A percentile compares a stretch with the other conserved stretches of the same genome.
Evolutionary conservation across 2,113 vertebrate genomes (phyloP).

Genomic region (Thamnophis sirtalis): DNA sequence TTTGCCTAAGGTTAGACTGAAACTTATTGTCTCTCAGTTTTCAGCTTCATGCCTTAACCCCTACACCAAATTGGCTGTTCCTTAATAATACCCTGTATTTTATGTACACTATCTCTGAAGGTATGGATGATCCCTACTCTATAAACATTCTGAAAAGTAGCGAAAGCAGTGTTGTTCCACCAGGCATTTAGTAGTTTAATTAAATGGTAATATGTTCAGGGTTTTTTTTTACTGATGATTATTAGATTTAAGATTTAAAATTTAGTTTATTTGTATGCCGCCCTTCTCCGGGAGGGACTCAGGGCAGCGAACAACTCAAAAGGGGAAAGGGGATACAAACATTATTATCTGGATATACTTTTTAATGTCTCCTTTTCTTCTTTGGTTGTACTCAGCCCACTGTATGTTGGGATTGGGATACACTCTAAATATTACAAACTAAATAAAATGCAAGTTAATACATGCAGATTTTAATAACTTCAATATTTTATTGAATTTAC

Average conservation of each 20-base stretch:
- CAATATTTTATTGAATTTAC: neutral
- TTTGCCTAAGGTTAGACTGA: neutral
- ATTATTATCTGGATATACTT: neutral
- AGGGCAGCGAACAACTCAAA: too few relatives aligned
- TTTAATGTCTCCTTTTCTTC: neutral
- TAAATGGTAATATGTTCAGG: neutral
- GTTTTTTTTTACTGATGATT: neutral
- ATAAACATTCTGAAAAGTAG: neutral
- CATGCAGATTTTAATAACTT: neutral
- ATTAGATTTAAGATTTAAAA: too few relatives aligned
- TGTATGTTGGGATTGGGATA: neutral
- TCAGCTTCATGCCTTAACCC: neutral
- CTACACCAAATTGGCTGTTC: neutral
- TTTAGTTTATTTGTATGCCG: too few relatives aligned
- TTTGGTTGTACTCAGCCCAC: neutral
- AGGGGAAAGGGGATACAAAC: too few relatives aligned
- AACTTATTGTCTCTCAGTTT: neutral
- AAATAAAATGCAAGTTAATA: neutral
- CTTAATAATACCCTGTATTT: neutral
- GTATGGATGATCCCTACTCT: neutral
- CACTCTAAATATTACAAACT: neutral
- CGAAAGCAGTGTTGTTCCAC: neutral
- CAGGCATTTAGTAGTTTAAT: neutral
- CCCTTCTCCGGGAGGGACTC: too few relatives aligned
- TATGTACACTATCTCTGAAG: neutral